These are phyloP conservation scores for Scolopax rusticola DNA, from an alignment of 2,797 vertebrate genomes.

Conservation along the genomic window DNA sequence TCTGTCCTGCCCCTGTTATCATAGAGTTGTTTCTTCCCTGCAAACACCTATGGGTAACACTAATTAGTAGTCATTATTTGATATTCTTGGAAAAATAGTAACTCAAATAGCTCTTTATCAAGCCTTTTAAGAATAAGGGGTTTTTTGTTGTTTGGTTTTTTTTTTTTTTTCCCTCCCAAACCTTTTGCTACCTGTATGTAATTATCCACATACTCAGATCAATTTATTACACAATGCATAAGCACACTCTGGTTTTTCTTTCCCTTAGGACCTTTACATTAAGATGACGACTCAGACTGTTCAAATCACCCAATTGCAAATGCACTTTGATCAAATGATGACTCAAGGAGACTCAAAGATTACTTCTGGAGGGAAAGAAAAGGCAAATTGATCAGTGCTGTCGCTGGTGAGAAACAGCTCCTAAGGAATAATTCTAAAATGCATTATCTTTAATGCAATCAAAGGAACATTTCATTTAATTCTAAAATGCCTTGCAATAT, in stretches of 20 bases:
- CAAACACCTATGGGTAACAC: not conserved
- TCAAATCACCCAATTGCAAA: conserved; percentile 23
- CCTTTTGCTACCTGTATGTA: not conserved
- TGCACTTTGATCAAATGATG: conserved; percentile 47
- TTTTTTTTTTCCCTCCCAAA: not conserved
- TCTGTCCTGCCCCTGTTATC: not conserved
- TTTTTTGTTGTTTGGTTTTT: too few species aligned
- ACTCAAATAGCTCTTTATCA: not conserved
- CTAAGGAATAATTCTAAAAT: conserved; percentile 57
- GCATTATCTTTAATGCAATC: conserved; percentile 62
- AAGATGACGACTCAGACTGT: not conserved
- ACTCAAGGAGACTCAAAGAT: conserved; percentile 29
- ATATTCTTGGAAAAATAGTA: not conserved
- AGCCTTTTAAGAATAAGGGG: not conserved
- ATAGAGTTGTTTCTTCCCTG: not conserved
- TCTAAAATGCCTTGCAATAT: conserved; percentile 33
- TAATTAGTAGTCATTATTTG: not conserved
- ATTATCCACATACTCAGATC: not conserved
- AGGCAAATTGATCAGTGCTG: conserved; percentile 56
- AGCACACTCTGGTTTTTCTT: not conserved
- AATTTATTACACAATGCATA: not conserved
- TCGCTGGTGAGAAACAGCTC: conserved; percentile 36
- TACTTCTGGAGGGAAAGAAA: conserved; percentile 41
- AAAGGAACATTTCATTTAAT: conserved; percentile 39
- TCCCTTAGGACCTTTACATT: conserved; percentile 17